These are phyloP conservation scores for Serripes groenlandicus DNA, from an alignment of 2,888 invertebrate genomes.

Conservation along the genomic window DNA sequence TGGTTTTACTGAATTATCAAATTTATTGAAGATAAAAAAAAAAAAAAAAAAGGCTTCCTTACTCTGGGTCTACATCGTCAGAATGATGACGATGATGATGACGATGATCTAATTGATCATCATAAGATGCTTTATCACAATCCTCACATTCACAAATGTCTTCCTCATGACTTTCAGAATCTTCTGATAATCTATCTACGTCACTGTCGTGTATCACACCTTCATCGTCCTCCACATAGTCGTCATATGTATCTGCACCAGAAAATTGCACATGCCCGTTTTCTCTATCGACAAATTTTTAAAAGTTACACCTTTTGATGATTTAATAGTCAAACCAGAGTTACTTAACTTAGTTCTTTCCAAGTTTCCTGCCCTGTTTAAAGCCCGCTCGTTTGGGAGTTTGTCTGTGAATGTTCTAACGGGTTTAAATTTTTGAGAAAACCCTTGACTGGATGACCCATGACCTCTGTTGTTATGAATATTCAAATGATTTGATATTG, in stretches of 20 bases:
- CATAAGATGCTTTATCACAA: not conserved
- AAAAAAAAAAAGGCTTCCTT: not conserved
- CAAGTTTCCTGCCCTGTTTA: constrained; percentile 36
- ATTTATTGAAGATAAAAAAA: no score
- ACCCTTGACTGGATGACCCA: constrained; percentile 31
- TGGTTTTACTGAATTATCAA: no score
- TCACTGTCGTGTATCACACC: not conserved
- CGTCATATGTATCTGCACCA: constrained; percentile 10
- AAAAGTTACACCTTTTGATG: constrained; percentile 17
- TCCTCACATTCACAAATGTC: constrained; percentile 17
- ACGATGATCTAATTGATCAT: not conserved
- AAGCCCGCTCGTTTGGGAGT: not conserved
- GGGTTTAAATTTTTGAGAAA: constrained; percentile 23
- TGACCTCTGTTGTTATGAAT: not conserved
- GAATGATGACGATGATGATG: no score
- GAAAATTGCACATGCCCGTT: constrained; percentile 33
- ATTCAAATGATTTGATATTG: not conserved
- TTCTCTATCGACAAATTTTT: constrained; percentile 14
- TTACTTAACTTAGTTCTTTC: constrained; percentile 19
- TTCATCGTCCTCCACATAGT: not conserved
- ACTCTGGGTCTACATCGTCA: not conserved
- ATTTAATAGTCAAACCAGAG: constrained; percentile 21
- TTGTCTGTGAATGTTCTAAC: not conserved
- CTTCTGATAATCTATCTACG: not conserved
- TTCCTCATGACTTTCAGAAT: not conserved